Evolutionary conservation across 2,888 invertebrate genomes (phyloP), one percentile per base, ranked within the genome.

Genomic region (Stenodera caucasica): DNA sequence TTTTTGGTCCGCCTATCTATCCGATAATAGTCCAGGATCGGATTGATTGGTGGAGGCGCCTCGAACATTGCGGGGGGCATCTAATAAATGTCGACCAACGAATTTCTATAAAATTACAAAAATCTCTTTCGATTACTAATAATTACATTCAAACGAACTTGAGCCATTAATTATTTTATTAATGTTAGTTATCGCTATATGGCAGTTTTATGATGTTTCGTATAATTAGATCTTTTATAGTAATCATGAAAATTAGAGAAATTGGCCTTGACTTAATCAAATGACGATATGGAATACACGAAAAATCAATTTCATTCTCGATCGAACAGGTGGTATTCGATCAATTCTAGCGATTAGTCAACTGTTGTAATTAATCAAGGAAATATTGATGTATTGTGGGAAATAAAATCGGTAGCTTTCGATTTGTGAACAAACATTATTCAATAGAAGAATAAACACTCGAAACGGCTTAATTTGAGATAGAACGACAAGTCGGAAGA

Each of bases 61-160:
- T n/a, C n/a, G n/a, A n/a, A n/a, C 55, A 12, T 71, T 67, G 71
- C 69, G 73, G 71, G 72, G 73, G 74, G 74, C 72, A 71, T 73
- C 73, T 66, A 63, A 72, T 75, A 71, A 73, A 65, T 67, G 70
- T 70, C 71, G 58, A 68, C 64, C 65, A 60, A 64, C 69, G 67
- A 64, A 67, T 67, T 61, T 65, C 67, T 68, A 71, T 73, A 72
- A 68, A 65, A 67, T 73, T 71, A 69, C 70, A 67, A 68, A 75
- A n/a, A n/a, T n/a, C n/a, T n/a, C n/a, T 73, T 67, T 66, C 66
- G 67, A 66, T 69, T n/a, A n/a, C n/a, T n/a, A n/a, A n/a, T n/a
- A 69, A 71, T 71, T 72, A 71, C 67, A 57, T 63, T 62, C 15
- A 67, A 63, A 67, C 53, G 64, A 65, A 63, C 60, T 59, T 55